phyloP scores from a whole-genome alignment of 92 coral and sea anemone genomes.

The Muricea muricata region DNA sequence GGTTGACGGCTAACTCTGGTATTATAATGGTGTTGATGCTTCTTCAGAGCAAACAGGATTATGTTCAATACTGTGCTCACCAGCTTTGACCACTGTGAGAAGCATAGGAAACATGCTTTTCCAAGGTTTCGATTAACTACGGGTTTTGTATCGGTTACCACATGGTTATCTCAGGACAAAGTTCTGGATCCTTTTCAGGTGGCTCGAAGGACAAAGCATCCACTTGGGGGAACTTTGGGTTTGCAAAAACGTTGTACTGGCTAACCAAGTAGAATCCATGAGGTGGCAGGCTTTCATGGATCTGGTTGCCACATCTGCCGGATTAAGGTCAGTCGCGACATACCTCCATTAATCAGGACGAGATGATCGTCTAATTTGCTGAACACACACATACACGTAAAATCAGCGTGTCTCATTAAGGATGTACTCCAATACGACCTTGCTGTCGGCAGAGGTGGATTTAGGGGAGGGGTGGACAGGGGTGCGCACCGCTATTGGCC shows the following conservation, averaged over 20 bases:
- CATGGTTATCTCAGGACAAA: constrained; percentile 2
- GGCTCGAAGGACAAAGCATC: neutral
- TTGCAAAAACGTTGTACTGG: constrained; percentile 49
- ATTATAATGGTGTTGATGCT: neutral
- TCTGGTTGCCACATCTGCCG: constrained; percentile 64
- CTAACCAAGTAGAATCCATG: constrained; percentile 50
- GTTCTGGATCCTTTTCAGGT: constrained; percentile 37
- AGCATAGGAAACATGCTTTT: constrained; percentile 40
- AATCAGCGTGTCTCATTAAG: constrained; percentile 56
- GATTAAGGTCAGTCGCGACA: constrained; percentile 58
- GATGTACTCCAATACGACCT: constrained; percentile 58
- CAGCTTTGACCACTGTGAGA: constrained; percentile 48
- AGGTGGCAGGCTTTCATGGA: constrained; percentile 57
- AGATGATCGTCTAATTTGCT: constrained; percentile 51
- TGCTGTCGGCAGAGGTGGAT: neutral
- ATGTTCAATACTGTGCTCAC: neutral
- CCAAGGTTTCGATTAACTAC: neutral
- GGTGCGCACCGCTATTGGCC: no score
- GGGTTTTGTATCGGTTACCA: constrained; percentile 16
- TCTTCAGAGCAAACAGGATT: neutral
- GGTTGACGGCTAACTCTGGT: neutral
- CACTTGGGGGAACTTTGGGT: neutral
- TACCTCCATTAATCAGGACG: constrained; percentile 61
- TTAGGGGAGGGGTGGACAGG: no score
- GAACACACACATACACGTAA: constrained; percentile 63